phyloP scores from a whole-genome alignment of 2,888 invertebrate species.

The Sipunculus nudus region DNA sequence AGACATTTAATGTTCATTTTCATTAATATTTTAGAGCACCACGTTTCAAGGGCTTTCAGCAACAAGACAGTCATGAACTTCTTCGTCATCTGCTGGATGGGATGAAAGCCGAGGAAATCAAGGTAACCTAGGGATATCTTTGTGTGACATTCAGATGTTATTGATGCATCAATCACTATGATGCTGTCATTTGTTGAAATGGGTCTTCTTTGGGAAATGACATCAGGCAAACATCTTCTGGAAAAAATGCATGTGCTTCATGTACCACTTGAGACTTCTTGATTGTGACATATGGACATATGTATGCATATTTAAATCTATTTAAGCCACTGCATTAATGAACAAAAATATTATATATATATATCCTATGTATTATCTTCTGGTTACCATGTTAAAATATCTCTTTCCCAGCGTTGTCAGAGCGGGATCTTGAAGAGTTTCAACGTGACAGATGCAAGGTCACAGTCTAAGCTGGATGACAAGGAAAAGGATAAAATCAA shows the following conservation, averaged over 20 bases:
- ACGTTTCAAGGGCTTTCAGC: constrained; percentile 91
- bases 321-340: too few species aligned
- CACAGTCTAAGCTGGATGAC: constrained; percentile 80
- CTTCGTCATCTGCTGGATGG: constrained; percentile 89
- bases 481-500: constrained; percentile 82
- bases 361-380: too few species aligned
- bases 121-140: constrained; percentile 64
- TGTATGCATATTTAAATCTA: too few species aligned
- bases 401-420: constrained; percentile 78
- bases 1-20: too few species aligned
- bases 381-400: too few species aligned
- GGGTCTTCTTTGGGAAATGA: not conserved
- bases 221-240: too few species aligned
- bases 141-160: not conserved
- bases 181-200: not conserved
- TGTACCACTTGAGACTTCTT: too few species aligned
- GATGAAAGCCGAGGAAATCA: constrained; percentile 77
- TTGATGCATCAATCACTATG: not conserved
- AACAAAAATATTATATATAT: too few species aligned
- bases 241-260: too few species aligned
- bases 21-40: constrained; percentile 71
- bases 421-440: constrained; percentile 81
- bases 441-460: constrained; percentile 78
- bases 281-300: too few species aligned
- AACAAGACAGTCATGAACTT: constrained; percentile 97